Evolutionary conservation across 2,888 invertebrate species (phyloP).

Genomic region (Noctua janthina): DNA sequence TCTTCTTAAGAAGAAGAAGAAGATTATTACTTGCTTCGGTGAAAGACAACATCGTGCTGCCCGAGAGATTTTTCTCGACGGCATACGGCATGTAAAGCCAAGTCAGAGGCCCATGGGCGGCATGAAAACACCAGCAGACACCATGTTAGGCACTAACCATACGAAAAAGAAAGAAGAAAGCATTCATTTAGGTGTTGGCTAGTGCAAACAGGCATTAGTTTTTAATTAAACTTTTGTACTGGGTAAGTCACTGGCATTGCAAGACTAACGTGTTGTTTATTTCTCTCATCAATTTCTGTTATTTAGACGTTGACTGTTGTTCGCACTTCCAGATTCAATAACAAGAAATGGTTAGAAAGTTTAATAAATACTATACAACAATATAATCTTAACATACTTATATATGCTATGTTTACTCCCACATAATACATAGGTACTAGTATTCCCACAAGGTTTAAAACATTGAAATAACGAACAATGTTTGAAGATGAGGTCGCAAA

Average conservation of each 20-base stretch:
- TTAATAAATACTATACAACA: neutral
- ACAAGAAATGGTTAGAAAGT: neutral
- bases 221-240: neutral
- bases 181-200: no score
- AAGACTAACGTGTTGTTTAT: neutral
- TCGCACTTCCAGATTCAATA: neutral
- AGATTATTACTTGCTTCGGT: no score
- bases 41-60: no score
- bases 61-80: no score
- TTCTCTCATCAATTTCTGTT: neutral
- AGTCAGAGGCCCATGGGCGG: no score
- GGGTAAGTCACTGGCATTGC: neutral
- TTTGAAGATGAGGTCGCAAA: slow-evolving; percentile 11
- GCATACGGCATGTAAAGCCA: no score
- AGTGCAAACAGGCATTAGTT: neutral
- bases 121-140: no score
- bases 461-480: neutral
- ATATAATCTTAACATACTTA: neutral
- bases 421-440: neutral
- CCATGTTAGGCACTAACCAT: no score
- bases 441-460: neutral
- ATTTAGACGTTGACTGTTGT: neutral
- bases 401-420: neutral
- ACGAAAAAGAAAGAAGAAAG: no score
- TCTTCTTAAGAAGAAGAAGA: no score